phyloP scores from a whole-genome alignment of 2,888 invertebrate species.

The Drosophila ezoana region DNA sequence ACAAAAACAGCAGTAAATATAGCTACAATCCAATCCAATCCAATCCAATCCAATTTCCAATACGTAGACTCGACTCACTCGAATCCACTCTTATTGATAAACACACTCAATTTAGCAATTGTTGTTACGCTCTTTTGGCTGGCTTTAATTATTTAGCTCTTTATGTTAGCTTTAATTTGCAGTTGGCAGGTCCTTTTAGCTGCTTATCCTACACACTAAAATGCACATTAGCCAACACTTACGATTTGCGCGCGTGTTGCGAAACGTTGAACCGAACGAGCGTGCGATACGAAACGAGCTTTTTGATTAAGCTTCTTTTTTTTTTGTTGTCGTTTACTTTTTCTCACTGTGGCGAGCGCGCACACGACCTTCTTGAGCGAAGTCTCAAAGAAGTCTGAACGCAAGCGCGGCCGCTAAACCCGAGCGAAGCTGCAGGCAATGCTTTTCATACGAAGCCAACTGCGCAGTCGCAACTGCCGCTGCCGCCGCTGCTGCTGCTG shows the following conservation, averaged over 20 bases:
- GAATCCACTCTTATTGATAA: slow-evolving; percentile 32
- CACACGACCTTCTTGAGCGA: slow-evolving; percentile 85
- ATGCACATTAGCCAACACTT: slow-evolving; percentile 42
- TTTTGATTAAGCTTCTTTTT: slow-evolving; percentile 30
- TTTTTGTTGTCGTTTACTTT: not conserved
- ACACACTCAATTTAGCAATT: slow-evolving; percentile 43
- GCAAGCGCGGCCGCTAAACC: slow-evolving; percentile 70
- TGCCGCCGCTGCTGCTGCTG: slow-evolving; percentile 30
- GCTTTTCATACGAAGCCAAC: slow-evolving; percentile 19
- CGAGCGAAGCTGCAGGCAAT: slow-evolving; percentile 50
- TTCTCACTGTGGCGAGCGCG: slow-evolving; percentile 37
- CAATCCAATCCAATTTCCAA: slow-evolving; percentile 47
- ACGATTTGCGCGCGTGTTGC: slow-evolving; percentile 31
- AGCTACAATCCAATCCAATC: slow-evolving; percentile 30
- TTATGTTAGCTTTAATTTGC: slow-evolving; percentile 17
- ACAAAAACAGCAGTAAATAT: slow-evolving; percentile 25
- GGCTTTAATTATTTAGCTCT: slow-evolving; percentile 6
- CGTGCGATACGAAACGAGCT: slow-evolving; percentile 36
- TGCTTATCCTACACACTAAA: slow-evolving; percentile 38
- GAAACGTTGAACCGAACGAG: slow-evolving; percentile 28
- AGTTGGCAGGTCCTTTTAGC: slow-evolving; percentile 49
- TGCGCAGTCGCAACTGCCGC: slow-evolving; percentile 44
- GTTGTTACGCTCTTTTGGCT: slow-evolving; percentile 38
- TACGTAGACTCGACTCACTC: slow-evolving; percentile 50
- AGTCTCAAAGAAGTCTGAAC: slow-evolving; percentile 85